Evolutionary conservation across 1,140 invertebrate species (phyloP).

Genomic region (Polypedilum pembai): DNA sequence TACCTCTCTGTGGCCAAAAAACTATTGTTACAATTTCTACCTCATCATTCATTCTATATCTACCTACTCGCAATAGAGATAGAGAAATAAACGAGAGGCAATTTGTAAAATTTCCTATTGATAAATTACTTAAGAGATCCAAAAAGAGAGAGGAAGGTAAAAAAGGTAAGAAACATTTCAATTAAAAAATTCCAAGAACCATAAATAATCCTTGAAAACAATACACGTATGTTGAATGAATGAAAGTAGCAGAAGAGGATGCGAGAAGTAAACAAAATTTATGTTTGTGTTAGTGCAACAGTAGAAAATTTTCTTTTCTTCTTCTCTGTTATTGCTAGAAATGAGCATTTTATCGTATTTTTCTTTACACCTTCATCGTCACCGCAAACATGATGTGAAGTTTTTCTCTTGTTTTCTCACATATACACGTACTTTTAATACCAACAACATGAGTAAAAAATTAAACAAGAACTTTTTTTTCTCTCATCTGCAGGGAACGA

Average conservation of each 20-base stretch:
- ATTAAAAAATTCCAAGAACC: not conserved
- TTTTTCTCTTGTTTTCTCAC: not conserved
- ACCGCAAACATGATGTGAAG: conserved; percentile 20
- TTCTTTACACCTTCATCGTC: conserved; percentile 5
- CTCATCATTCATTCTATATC: not conserved
- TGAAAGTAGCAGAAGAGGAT: not conserved
- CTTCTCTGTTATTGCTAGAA: not conserved
- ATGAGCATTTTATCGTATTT: not conserved
- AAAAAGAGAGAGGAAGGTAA: not conserved
- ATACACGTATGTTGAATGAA: not conserved
- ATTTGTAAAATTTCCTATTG: not conserved
- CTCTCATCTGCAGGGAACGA: not conserved
- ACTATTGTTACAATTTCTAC: not conserved
- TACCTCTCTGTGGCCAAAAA: not conserved
- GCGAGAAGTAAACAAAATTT: not conserved
- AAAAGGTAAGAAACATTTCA: not conserved
- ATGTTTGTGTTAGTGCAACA: not conserved
- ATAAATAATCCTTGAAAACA: conserved; percentile 6
- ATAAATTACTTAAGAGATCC: not conserved
- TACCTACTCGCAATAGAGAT: no score
- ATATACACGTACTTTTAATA: not conserved
- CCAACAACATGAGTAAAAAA: not conserved
- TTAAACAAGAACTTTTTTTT: not conserved
- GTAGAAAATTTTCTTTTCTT: no score
- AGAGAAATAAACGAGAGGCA: not conserved